Conservation (phyloP, 2,888 invertebrate genomes). For the Nephrotoma appendiculata region DNA sequence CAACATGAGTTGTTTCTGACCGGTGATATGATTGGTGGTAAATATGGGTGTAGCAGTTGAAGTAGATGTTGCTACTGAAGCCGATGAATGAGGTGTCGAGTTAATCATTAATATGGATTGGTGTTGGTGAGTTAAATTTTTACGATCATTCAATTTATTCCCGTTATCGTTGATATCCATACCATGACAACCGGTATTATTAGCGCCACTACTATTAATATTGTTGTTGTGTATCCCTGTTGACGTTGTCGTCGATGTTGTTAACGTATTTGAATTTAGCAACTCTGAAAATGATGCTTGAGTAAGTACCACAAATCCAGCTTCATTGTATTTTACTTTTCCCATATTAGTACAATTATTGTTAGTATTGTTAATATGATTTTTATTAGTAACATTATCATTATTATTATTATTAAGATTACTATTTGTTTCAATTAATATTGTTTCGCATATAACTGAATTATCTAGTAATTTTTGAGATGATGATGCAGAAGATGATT, state of each 20-base stretch:
- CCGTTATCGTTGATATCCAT: conserved; percentile 14
- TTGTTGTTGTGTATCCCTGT: conserved; percentile 6
- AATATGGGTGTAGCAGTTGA: conserved; percentile 14
- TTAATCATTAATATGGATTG: conserved; percentile 17
- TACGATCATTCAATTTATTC: conserved; percentile 11
- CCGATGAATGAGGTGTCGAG: conserved; percentile 11
- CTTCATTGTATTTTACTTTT: conserved; percentile 3
- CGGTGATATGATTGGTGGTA: conserved; percentile 16
- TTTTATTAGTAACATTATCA: conserved; percentile 3
- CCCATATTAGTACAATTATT: conserved; percentile 12
- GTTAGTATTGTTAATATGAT: conserved; percentile 11
- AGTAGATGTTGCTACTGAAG: conserved; percentile 16
- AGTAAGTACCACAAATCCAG: conserved; percentile 13
- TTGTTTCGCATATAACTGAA: neutral
- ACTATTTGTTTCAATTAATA: conserved; percentile 5
- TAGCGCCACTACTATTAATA: conserved; percentile 9
- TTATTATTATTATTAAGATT: conserved; percentile 7
- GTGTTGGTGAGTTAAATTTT: conserved; percentile 8
- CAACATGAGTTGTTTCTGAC: conserved; percentile 26
- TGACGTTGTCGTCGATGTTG: conserved; percentile 7
- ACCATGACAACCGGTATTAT: conserved; percentile 8
- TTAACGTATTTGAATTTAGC: conserved; percentile 10
- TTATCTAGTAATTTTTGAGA: conserved; percentile 11
- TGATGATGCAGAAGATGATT: conserved; percentile 8
- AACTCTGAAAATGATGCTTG: conserved; percentile 15